Percentiles rank a stretch among this genome's conserved stretches.
phyloP scores from a whole-genome alignment of 2,113 vertebrate species.

The Microtus oregoni region DNA sequence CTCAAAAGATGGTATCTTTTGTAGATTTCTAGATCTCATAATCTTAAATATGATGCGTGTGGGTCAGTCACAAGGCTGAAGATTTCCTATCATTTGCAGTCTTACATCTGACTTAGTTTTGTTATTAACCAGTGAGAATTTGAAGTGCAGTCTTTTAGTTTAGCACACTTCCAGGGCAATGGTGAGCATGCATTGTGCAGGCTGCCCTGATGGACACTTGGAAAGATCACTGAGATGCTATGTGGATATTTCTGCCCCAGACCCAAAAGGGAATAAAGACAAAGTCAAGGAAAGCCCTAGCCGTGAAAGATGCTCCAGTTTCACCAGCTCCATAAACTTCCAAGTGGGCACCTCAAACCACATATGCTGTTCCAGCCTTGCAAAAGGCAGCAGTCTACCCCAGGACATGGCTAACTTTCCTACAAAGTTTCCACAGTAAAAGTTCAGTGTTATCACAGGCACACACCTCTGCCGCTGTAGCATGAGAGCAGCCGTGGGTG shows the following conservation, averaged over 20 bases:
- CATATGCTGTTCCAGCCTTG: background rate
- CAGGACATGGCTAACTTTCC: background rate
- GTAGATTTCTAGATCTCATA: background rate
- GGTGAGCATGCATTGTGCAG: background rate
- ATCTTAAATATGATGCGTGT: background rate
- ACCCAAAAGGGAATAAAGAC: background rate
- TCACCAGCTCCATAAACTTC: background rate
- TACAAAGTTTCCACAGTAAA: background rate
- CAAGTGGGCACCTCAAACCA: background rate
- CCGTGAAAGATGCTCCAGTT: background rate
- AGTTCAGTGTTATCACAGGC: background rate
- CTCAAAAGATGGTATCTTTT: background rate
- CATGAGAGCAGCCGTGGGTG: background rate
- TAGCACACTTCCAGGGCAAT: background rate
- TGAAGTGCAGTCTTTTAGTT: background rate
- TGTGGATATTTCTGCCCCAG: background rate
- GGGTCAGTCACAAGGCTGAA: background rate
- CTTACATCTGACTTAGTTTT: background rate
- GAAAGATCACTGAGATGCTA: background rate
- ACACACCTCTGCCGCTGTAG: background rate
- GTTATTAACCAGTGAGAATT: background rate
- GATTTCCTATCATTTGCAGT: background rate
- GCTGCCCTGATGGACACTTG: background rate
- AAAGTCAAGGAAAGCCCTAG: background rate
- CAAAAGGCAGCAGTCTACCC: too few species aligned